A percentile compares a stretch with the other conserved stretches of the same genome.
These are phyloP conservation scores for Neodiprion lecontei DNA, from an alignment of 1,140 invertebrate species.

Conservation along the genomic window DNA sequence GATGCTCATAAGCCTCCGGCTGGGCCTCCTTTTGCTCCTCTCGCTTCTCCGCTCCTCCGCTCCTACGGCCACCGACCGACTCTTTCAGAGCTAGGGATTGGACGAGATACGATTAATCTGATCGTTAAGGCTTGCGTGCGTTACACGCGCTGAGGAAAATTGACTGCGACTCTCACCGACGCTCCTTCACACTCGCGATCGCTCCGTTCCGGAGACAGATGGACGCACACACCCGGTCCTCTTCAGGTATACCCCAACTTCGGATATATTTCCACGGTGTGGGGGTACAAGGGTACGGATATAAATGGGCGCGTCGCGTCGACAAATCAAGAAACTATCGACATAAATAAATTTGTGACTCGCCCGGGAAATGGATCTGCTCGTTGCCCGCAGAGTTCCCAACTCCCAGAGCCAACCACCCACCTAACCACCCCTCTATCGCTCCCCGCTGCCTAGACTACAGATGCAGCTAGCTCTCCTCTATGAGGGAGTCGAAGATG, in stretches of 20 bases:
- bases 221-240: neutral
- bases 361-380: slow-evolving; percentile 48
- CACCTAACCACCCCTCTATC: neutral
- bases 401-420: neutral
- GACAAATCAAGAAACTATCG: slow-evolving; percentile 65
- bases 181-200: no score
- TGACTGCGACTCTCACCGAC: no score
- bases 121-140: no score
- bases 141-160: no score
- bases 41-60: slow-evolving; percentile 22
- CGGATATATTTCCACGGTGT: no score
- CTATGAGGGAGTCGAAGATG: slow-evolving; percentile 48
- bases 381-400: slow-evolving; percentile 30
- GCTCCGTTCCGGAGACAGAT: neutral
- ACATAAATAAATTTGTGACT: slow-evolving; percentile 63
- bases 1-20: neutral
- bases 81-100: neutral
- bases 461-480: slow-evolving; percentile 15
- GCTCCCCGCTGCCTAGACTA: slow-evolving; percentile 30
- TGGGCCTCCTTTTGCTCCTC: neutral
- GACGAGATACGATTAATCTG: no score
- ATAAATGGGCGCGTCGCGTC: slow-evolving; percentile 58
- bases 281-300: slow-evolving; percentile 32
- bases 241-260: no score
- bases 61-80: slow-evolving; percentile 28